Evolutionary conservation across 2,888 invertebrate genomes (phyloP).

Genomic region (Cotesia congregata): DNA sequence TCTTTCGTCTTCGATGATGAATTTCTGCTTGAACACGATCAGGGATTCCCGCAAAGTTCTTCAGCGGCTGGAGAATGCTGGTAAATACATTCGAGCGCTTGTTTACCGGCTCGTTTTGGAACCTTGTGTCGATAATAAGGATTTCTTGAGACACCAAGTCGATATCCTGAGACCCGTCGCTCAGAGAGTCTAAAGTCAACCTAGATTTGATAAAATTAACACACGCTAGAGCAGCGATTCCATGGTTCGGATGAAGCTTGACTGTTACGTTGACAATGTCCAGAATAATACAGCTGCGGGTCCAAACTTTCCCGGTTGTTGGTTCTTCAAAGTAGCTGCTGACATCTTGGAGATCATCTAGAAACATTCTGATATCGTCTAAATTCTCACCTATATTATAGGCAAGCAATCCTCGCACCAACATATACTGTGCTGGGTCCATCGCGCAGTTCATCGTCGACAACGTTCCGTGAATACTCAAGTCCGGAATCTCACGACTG

Average conservation of each 20-base stretch:
- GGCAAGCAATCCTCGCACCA: constrained; percentile 87
- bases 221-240: constrained; percentile 79
- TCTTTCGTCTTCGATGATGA: constrained; percentile 79
- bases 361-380: constrained; percentile 74
- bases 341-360: constrained; percentile 58
- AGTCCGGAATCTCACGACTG: constrained; percentile 76
- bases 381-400: constrained; percentile 92
- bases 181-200: constrained; percentile 87
- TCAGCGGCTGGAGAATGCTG: constrained; percentile 87
- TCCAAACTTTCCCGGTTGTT: constrained; percentile 76
- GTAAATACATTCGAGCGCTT: constrained; percentile 88
- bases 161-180: constrained; percentile 91
- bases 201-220: constrained; percentile 93
- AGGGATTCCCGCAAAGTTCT: constrained; percentile 68
- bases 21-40: constrained; percentile 82
- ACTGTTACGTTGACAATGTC: constrained; percentile 90
- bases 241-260: constrained; percentile 76
- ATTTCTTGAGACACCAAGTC: constrained; percentile 95
- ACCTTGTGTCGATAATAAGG: constrained; percentile 83
- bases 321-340: constrained; percentile 50
- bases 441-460: constrained; percentile 87
- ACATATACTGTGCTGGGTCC: constrained; percentile 87
- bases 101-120: constrained; percentile 77
- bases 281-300: constrained; percentile 83
- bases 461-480: constrained; percentile 87